Base-by-base conservation (phyloP, 2,113 vertebrate species). In the Brachionichthys hirsutus region DNA sequence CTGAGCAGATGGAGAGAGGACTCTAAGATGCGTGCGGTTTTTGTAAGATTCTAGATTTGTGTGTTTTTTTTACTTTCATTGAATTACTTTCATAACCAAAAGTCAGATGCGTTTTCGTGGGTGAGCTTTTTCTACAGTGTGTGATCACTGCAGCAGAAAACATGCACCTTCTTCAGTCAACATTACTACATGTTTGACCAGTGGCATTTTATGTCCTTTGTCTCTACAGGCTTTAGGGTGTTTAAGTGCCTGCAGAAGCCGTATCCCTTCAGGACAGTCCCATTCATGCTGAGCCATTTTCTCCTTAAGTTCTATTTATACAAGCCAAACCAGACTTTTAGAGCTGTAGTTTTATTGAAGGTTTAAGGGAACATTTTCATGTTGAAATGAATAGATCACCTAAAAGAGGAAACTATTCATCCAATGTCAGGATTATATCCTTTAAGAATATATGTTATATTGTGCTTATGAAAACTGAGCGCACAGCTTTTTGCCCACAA, bases 1-100 rank as follows among this genome's bases (percentile, higher is more conserved):
- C 66, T 98, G 93, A 98, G 40, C 34, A 43, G 15, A 67, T 60
- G 75, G 73, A 85, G 70, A 69, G 42, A 54, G 30, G 42, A 61
- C 38, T 20, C 30, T n/a, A 51, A 61, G 12, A 57, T 73, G n/a
- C 70, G 63, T 54, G 70, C n/a, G 56, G 60, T 38, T 83, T 88
- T 83, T 84, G 49, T 76, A 78, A 18, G 22, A 48, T 41, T 69
- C 69, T 8, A 11, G 19, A 47, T 73, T 62, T 71, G 62, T 61
- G 62, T 64, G 75, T 40, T 52, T 43, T 43, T 66, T 73, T 57
- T 52, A 15, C 43, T 72, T 52, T 9, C 63, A 69, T 67, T 68
- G 13, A 55, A 81, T 69, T 74, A 54, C 55, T 77, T 77, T 76
- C 45, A 70, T 61, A 60, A 80, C 73, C 77, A 71, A 83, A 83